phyloP scores from a whole-genome alignment of 2,888 invertebrate species.

The Apamea monoglypha region DNA sequence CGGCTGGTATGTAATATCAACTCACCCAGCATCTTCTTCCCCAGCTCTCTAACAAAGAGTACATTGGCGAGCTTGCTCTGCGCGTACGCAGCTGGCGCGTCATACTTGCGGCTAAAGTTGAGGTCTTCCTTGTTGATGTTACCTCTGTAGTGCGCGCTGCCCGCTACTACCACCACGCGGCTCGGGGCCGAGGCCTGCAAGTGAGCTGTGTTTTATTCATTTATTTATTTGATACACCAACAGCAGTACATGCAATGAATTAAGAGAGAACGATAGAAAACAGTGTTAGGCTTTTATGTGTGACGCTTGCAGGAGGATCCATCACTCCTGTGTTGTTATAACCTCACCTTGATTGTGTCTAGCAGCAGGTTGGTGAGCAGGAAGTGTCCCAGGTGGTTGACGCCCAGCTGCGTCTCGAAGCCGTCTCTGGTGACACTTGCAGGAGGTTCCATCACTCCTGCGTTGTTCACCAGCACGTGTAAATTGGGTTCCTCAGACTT shows the following conservation, averaged over 20 bases:
- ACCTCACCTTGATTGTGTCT: slow-evolving; percentile 91
- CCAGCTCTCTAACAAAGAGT: slow-evolving; percentile 93
- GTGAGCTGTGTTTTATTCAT: slow-evolving; percentile 1
- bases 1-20: background rate
- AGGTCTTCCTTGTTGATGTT: slow-evolving; percentile 92
- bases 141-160: slow-evolving; percentile 92
- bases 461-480: slow-evolving; percentile 95
- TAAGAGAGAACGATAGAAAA: background rate
- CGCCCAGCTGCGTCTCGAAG: slow-evolving; percentile 95
- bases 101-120: slow-evolving; percentile 92
- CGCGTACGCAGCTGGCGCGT: slow-evolving; percentile 92
- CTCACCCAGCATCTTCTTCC: slow-evolving; percentile 91
- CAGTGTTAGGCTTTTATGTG: too few species aligned
- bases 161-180: slow-evolving; percentile 94
- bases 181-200: slow-evolving; percentile 91
- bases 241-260: background rate
- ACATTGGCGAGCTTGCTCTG: slow-evolving; percentile 96
- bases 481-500: slow-evolving; percentile 91
- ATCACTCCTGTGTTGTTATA: background rate
- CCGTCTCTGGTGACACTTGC: slow-evolving; percentile 92
- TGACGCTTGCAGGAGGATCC: too few species aligned
- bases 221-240: background rate
- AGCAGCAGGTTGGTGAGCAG: slow-evolving; percentile 93
- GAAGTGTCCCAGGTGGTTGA: slow-evolving; percentile 96
- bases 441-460: slow-evolving; percentile 93